These are phyloP conservation scores for Dasyurus viverrinus DNA, from an alignment of 2,113 vertebrate genomes.

Conservation along the genomic window DNA sequence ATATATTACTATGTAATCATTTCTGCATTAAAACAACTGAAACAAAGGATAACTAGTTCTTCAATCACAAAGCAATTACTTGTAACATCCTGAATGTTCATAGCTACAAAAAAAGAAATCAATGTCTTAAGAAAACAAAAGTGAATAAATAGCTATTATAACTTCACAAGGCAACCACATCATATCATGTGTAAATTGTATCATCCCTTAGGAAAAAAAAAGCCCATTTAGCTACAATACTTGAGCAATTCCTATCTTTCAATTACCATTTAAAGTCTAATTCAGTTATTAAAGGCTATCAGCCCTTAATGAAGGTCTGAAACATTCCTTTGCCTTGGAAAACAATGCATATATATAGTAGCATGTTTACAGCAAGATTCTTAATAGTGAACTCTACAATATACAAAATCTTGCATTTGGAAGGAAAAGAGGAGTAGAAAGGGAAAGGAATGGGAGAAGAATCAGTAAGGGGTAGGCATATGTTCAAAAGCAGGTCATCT, in stretches of 20 bases:
- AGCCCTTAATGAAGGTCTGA: constrained; percentile 63
- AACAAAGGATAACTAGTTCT: not conserved
- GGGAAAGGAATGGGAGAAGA: constrained; percentile 12
- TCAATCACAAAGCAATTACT: constrained; percentile 18
- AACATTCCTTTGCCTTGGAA: constrained; percentile 74
- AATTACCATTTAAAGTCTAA: not conserved
- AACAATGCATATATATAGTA: constrained; percentile 53
- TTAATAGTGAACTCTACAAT: not conserved
- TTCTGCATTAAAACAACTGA: constrained; percentile 31
- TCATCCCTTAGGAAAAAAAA: not conserved
- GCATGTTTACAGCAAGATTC: constrained; percentile 3
- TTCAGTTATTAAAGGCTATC: not conserved
- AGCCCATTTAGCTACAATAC: not conserved
- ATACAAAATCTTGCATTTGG: not conserved
- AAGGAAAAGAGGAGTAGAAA: constrained; percentile 30
- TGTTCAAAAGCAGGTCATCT: not conserved
- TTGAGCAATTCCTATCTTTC: constrained; percentile 1
- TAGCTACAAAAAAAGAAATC: not conserved
- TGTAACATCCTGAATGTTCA: not conserved
- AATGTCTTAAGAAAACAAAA: constrained; percentile 47
- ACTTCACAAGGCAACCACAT: not conserved
- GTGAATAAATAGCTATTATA: not conserved
- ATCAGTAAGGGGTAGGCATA: not conserved
- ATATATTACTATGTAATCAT: constrained; percentile 13
- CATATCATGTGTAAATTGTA: not conserved